These are phyloP conservation scores for Xenopus borealis DNA, from an alignment of 2,113 vertebrate genomes.

Conservation along the genomic window DNA sequence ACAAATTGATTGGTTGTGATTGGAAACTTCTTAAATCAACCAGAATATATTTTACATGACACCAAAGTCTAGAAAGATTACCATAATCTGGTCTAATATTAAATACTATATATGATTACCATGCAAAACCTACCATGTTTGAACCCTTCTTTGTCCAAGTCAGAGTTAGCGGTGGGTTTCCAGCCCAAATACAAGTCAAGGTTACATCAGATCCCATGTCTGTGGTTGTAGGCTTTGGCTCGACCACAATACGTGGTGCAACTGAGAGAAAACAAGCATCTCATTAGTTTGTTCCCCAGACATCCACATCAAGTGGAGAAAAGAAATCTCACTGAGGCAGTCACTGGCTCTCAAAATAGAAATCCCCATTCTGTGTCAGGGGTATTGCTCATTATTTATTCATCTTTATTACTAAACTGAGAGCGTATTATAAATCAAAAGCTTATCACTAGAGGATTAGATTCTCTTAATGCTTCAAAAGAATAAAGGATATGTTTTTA, in stretches of 20 bases:
- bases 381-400: constrained; percentile 39
- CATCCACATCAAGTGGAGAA: constrained; percentile 1
- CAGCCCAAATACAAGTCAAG: constrained; percentile 90
- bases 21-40: too few relatives aligned
- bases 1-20: too few relatives aligned
- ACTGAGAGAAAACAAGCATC: constrained; percentile 60
- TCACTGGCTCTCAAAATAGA: constrained; percentile 28
- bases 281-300: constrained; percentile 21
- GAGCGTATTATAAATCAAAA: constrained; percentile 34
- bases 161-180: constrained; percentile 90
- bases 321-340: not conserved
- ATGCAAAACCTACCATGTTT: constrained; percentile 74
- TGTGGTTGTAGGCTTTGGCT: constrained; percentile 81
- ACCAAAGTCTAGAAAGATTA: too few relatives aligned
- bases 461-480: constrained; percentile 34
- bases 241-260: constrained; percentile 88
- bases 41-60: too few relatives aligned
- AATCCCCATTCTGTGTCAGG: constrained; percentile 18
- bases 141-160: constrained; percentile 97
- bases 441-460: constrained; percentile 31
- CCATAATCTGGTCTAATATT: too few relatives aligned
- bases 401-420: constrained; percentile 34
- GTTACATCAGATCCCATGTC: constrained; percentile 90
- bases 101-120: too few relatives aligned
- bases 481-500: constrained; percentile 24